phyloP scores from a whole-genome alignment of 2,113 vertebrate genomes.

The Butorides virescens region DNA sequence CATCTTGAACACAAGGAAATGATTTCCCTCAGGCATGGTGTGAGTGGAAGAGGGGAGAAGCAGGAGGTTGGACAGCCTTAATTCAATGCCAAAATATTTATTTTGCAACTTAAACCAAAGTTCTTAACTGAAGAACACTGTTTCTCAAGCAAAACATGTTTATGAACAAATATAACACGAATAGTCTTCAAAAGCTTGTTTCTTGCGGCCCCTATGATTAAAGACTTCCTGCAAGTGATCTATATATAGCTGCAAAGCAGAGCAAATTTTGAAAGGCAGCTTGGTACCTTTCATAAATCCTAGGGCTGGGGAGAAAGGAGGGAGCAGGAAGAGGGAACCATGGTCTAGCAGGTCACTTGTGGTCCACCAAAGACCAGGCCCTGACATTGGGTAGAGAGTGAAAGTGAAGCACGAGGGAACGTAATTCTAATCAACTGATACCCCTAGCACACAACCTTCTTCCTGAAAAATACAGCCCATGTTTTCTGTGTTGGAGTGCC shows the following conservation, averaged over 20 bases:
- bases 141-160: not conserved
- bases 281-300: not conserved
- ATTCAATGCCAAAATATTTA: not conserved
- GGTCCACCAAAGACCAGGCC: not conserved
- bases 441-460: not conserved
- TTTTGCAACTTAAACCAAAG: not conserved
- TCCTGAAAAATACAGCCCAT: not conserved
- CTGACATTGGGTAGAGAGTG: not conserved
- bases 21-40: not conserved
- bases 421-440: not conserved
- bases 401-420: not conserved
- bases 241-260: not conserved
- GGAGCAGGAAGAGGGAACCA: not conserved
- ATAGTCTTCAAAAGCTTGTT: not conserved
- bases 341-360: not conserved
- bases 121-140: not conserved
- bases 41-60: not conserved
- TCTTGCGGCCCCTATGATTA: not conserved
- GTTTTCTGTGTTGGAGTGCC: not conserved
- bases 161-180: not conserved
- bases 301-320: not conserved
- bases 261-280: not conserved
- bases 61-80: not conserved
- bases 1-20: not conserved
- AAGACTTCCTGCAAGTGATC: not conserved